Base-by-base conservation (phyloP, 2,797 vertebrate genomes). In the Danionella dracula region DNA sequence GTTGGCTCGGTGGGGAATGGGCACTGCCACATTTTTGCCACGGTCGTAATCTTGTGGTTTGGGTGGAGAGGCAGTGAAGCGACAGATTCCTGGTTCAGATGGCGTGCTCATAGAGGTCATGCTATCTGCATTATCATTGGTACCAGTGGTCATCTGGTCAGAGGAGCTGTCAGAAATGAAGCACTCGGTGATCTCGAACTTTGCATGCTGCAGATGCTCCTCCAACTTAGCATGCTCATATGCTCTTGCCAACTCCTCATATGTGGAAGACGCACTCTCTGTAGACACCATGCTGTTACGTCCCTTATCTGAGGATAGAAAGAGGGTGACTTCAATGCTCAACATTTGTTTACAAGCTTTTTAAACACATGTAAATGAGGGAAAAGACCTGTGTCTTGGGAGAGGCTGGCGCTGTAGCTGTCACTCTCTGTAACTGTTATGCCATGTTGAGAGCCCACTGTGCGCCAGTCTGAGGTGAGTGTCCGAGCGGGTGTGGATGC, bases 281-380 rank as follows among this genome's bases (percentile, higher is more conserved):
- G 96, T 98, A 0, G 97, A 99, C 77, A 99, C 97, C 97, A 99
- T 98, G 88, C 97, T 99, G 91, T 98, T 98, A 23, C 97, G 90
- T 0, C 97, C 97, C 80, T 99, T 99, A 84, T 99, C 96, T 99
- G 72, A 44, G 9, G 0, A 1, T 2, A 23, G 49, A 21, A 15
- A 15, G n/a, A 34, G 5, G 21, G 46, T 31, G 8, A 44, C 31
- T 4, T 17, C 19, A 8, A 13, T 66, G 20, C 4, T 44, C 42
- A 35, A 8, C 9, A 10, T 3, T 35, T 8, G 32, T 3, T 35
- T 35, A 9, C 16, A 32, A 9, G 13, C 11, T 66, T 21, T 11
- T 15, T 13, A 17, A 7, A 51, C 9, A 3, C 6, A 3, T 7
- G 15, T 31, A 7, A 11, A 46, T 41, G 27, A 20, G 11, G 17